Evolutionary conservation across 1,140 invertebrate genomes (phyloP), one percentile per base, ranked within the genome.

Genomic region (Diorhabda elongata): DNA sequence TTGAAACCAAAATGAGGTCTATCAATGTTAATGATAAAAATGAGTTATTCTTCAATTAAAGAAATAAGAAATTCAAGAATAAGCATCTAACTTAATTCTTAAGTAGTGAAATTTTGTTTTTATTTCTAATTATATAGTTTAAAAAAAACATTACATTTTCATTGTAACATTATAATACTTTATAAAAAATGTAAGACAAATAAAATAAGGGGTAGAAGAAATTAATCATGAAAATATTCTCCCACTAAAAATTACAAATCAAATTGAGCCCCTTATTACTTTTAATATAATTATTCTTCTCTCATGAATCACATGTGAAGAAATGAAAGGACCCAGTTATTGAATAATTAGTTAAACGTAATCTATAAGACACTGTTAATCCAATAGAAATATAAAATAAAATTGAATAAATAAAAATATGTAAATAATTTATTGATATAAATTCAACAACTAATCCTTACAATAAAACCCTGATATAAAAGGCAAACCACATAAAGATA

Each of bases 391-490:
- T 67, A 82, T 83, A 83, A 82, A n/a, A n/a, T n/a, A 83, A 81
- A 69, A 86, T 75, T 72, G 83, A 76, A 78, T 84, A 83, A 72
- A 82, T 79, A 77, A 83, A 80, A 61, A 83, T 71, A 84, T 85
- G 85, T 75, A 84, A 77, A 79, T 78, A 81, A 69, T 67, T 77
- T 77, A 84, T 79, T 71, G 76, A 80, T 71, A 84, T 78, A 73
- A 83, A 60, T 71, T 86, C 86, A 80, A 86, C 83, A 84, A 88
- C 87, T 82, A 81, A 84, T 88, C 86, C 62, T 88, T 88, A 4
- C 86, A 88, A 83, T 87, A 88, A 87, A 88, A 87, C 42, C 86
- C 86, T 3, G 84, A 77, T 77, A 87, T 80, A 87, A 87, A 88
- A 42, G 86, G 84, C 73, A 85, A 75, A 0, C 85, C 83, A 80